Conservation (phyloP, 2,797 vertebrate genomes). For the Dicrostonyx torquatus region DNA sequence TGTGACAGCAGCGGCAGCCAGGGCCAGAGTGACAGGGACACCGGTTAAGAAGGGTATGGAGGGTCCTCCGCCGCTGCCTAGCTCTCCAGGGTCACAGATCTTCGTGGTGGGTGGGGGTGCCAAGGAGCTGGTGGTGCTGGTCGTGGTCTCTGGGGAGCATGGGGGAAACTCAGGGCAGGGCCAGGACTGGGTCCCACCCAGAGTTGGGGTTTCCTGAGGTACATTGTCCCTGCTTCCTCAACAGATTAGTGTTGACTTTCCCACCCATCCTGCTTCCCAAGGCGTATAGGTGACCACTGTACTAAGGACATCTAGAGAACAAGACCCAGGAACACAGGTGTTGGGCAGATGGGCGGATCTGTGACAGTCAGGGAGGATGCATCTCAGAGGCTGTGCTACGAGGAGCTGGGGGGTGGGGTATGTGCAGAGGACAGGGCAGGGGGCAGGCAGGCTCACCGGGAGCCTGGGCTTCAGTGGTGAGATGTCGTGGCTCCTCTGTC, state of each 20-base stretch:
- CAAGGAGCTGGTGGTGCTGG: conserved; percentile 86
- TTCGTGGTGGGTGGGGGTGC: conserved; percentile 87
- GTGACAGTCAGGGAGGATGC: too few species aligned
- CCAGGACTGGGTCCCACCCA: neutral
- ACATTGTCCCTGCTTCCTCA: neutral
- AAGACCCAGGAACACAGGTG: neutral
- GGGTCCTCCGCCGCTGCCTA: conserved; percentile 77
- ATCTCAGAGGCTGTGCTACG: too few species aligned
- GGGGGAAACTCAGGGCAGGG: conserved; percentile 73
- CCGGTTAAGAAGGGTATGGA: conserved; percentile 63
- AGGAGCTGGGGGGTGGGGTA: neutral
- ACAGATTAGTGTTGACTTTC: neutral
- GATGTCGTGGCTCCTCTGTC: conserved; percentile 94
- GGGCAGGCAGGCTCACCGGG: conserved; percentile 79
- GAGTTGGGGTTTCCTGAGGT: neutral
- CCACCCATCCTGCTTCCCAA: neutral
- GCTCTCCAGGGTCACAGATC: conserved; percentile 84
- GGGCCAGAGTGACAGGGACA: conserved; percentile 65
- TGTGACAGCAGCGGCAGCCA: conserved; percentile 73
- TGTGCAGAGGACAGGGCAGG: accelerated
- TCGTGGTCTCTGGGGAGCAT: conserved; percentile 86
- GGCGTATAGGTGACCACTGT: neutral
- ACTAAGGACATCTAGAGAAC: neutral
- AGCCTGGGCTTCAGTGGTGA: conserved; percentile 92
- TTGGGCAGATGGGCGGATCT: neutral